Percentiles rank a stretch among this genome's conserved stretches.
phyloP scores from a whole-genome alignment of 2,797 vertebrate genomes.

The Meda fulgida region DNA sequence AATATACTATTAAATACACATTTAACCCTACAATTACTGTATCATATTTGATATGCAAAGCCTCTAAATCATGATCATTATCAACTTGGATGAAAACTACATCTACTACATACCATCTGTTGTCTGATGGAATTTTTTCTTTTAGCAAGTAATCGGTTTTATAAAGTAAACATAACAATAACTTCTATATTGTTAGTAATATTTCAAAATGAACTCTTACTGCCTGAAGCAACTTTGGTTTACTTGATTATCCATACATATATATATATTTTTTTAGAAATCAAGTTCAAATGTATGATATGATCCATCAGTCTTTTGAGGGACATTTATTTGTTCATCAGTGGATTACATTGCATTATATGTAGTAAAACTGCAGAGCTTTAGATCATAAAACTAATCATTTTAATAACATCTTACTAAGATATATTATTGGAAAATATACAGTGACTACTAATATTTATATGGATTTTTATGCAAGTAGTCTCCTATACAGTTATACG shows the following conservation, averaged over 20 bases:
- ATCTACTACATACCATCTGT: neutral
- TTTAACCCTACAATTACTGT: neutral
- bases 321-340: neutral
- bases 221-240: neutral
- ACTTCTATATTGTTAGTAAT: neutral
- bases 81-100: neutral
- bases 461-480: neutral
- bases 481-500: constrained; percentile 1
- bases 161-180: neutral
- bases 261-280: neutral
- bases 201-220: neutral
- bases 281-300: neutral
- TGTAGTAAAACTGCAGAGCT: neutral
- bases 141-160: neutral
- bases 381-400: neutral
- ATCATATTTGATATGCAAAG: neutral
- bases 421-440: neutral
- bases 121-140: neutral
- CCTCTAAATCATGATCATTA: neutral
- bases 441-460: too few species aligned
- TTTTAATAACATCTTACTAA: neutral
- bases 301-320: neutral
- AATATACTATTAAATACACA: neutral
- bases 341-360: neutral
- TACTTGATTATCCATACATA: neutral